Evolutionary conservation across 2,888 invertebrate species (phyloP).

Genomic region (Spodoptera exigua): DNA sequence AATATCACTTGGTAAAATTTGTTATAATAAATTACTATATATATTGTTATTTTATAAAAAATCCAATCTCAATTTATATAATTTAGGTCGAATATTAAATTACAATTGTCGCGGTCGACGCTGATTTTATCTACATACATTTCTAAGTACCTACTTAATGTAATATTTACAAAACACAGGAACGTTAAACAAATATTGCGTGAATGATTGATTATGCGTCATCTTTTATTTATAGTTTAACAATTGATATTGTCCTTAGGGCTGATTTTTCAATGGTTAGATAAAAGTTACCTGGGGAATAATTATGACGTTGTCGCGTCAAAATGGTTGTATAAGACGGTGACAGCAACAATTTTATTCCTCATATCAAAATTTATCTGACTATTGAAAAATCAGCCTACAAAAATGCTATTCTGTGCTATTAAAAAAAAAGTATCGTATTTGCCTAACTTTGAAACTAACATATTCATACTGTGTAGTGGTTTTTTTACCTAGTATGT

Average conservation of each 20-base stretch:
- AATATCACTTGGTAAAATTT: conserved; percentile 58
- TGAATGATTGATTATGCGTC: conserved; percentile 39
- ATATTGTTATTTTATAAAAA: conserved; percentile 41
- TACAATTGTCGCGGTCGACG: conserved; percentile 38
- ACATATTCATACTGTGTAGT: too few relatives aligned
- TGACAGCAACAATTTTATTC: too few relatives aligned
- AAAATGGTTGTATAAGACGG: too few relatives aligned
- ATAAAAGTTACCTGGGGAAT: too few relatives aligned
- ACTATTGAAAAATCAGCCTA: too few relatives aligned
- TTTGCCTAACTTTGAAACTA: too few relatives aligned
- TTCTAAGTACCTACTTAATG: conserved; percentile 40
- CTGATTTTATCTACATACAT: conserved; percentile 13
- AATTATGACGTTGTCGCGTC: too few relatives aligned
- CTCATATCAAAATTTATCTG: too few relatives aligned
- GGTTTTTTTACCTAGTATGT: too few relatives aligned
- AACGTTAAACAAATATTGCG: conserved; percentile 42
- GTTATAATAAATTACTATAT: conserved; percentile 31
- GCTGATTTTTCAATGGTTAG: too few relatives aligned
- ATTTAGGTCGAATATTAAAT: conserved; percentile 40
- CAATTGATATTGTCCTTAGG: background rate
- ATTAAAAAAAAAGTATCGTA: too few relatives aligned
- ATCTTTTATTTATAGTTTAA: background rate
- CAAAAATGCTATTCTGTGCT: too few relatives aligned
- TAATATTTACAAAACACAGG: conserved; percentile 54
- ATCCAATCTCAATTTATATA: conserved; percentile 46